Evolutionary conservation across 2,888 invertebrate species (phyloP), one percentile per base, ranked within the genome.

Genomic region (Plemyria rubiginata): DNA sequence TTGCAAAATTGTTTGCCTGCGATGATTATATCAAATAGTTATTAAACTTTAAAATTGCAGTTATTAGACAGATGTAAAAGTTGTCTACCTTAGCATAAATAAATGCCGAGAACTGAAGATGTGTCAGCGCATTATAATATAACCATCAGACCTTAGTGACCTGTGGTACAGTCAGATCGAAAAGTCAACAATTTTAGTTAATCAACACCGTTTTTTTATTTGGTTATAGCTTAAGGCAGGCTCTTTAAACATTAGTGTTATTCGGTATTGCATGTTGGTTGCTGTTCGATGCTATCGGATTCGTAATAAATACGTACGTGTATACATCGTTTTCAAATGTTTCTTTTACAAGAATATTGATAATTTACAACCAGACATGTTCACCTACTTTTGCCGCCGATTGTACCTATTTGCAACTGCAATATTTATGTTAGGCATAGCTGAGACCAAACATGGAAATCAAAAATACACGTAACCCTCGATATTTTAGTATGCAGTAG

Each of bases 81-180:
- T 84, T 84, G 86, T 79, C 85, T 78, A 58, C 86, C 86, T 87
- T 86, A 85, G 82, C 86, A 87, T 77, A 79, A 76, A 70, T 73
- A 75, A 69, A 62, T 70, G 67, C 71, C 81, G 77, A 80, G 80
- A 61, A 53, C 58, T 65, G 65, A 71, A 68, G 86, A 87, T 85
- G 81, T 75, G 72, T 73, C 62, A 64, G 70, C 62, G 73, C 68
- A 78, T 78, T 73, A 80, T 84, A 82, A 83, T 80, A 84, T 79
- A 84, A 84, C 84, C 81, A 80, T 45, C 40, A 82, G 84, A 86
- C 87, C 86, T 87, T 82, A 57, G 22, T 86, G 86, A 87, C 86
- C 86, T 82, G 41, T 36, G 60, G 60, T 38, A 11, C 36, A 2
- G 32, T 32, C 32, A 32, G 32, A 2, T 6, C 4, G 1, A 32